phyloP scores from a whole-genome alignment of 2,888 invertebrate genomes.

The Prosapia bicincta region DNA sequence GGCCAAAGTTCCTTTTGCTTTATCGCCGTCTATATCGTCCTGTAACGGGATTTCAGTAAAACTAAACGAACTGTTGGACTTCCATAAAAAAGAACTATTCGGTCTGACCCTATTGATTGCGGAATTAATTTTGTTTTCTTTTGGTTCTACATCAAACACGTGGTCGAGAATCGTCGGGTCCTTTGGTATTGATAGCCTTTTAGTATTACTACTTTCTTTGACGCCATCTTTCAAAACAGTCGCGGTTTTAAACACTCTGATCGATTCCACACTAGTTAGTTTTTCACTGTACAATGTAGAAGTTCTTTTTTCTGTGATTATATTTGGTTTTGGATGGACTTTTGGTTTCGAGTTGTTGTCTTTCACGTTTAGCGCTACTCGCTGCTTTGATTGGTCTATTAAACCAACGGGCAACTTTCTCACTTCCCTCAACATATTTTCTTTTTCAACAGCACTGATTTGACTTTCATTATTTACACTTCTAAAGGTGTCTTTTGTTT shows the following conservation, averaged over 20 bases:
- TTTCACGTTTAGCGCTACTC: background rate
- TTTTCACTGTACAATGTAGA: background rate
- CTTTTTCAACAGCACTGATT: constrained; percentile 7
- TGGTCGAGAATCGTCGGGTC: constrained; percentile 18
- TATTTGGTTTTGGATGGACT: background rate
- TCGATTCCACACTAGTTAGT: background rate
- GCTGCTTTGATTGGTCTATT: constrained; percentile 15
- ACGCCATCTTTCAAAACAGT: constrained; percentile 1
- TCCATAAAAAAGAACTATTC: constrained; percentile 24
- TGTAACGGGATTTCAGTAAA: background rate
- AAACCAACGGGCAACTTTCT: background rate
- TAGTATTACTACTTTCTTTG: background rate
- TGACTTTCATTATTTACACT: too few species aligned
- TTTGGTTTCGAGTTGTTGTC: background rate
- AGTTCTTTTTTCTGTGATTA: background rate
- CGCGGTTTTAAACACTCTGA: background rate
- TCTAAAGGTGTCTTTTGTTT: too few species aligned
- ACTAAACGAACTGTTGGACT: background rate
- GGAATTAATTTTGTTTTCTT: background rate
- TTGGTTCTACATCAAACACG: constrained; percentile 7
- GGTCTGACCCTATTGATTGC: constrained; percentile 13
- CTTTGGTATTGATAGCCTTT: constrained; percentile 18
- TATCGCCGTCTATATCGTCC: background rate
- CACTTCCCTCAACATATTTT: constrained; percentile 7
- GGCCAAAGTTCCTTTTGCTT: too few species aligned